Evolutionary conservation across 2,888 invertebrate genomes (phyloP), one percentile per base, ranked within the genome.

Genomic region (Drosophila nigricruria): DNA sequence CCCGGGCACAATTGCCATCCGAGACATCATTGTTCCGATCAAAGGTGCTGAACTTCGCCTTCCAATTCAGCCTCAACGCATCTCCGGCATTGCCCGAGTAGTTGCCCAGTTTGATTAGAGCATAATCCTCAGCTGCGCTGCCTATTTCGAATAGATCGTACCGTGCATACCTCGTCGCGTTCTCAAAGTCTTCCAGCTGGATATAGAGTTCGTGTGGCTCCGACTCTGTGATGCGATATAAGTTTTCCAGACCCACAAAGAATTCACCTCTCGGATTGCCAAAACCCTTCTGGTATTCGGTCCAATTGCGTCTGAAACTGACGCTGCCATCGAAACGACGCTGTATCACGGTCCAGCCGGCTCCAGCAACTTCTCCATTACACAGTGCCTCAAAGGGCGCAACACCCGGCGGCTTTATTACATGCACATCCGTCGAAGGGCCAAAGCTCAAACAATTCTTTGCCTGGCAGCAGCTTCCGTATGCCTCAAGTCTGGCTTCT

Each of bases 11-110:
- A 18, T 67, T 67, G 2, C 8, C 1, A 1, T 20, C 12, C 23
- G n/a, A 2, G 1, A 50, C 23, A 20, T 57, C 64, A 5, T 42
- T 52, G 5, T 68, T 56, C 12, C 43, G 64, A 36, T 63, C 67
- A 36, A 27, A 67, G n/a, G 67, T 68, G 42, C 64, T 57, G 18
- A 68, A 68, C 12, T 30, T 50, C 5, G 43, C 27, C 0, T 43
- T 10, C 6, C 25, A 0, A 18, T 68, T 68, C 3, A 16, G 3
- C 5, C 18, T 3, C 27, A 64, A 12, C 1, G 58, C 58, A 12
- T 71, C 43, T 3, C 63, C 63, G 6, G 71, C 71, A 5, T 59
- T 71, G 18, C 63, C 69, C 1, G 58, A 43, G 27, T 59, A 69
- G 1, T 20, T 5, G 5, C 69, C 71, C 10, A 69, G 42, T 0